Base-by-base conservation (phyloP, 1,140 invertebrate species). In the Stegodyphus dumicola region DNA sequence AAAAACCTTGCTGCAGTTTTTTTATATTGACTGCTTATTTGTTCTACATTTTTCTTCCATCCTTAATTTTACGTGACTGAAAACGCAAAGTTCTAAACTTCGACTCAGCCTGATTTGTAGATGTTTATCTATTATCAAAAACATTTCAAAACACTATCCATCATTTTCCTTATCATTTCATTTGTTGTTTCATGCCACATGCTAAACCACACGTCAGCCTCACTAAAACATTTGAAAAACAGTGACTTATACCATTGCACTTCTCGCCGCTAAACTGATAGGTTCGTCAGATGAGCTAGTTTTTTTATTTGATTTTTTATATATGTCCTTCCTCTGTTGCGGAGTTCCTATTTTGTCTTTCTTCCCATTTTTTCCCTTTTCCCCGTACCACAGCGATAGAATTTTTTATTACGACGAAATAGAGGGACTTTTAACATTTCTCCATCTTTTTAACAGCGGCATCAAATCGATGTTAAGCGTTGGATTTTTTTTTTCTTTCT, bases 381-480 rank as follows among this genome's bases (percentile, higher is more conserved):
- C n/a, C 49, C 52, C 6, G 4, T n/a, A 5, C 6, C 0, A 52
- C 56, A 60, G 15, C 56, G 56, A 15, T 60, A 60, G 9, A 60
- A 11, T 60, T 60, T 15, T 15, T 60, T 60, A 11, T 60, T 60
- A 9, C 9, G 15, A 60, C 56, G 56, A 60, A 60, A 60, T 60
- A 60, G 15, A 60, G 56, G 56, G 33, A 76, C 33, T 64, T 64
- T 77, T 77, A 77, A 77, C 64, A 77, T 77, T 77, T 67, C 64
- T 67, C 49, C 56, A 65, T 66, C 64, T 65, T 77, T 76, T 66
- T 66, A 77, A 77, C 76, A 66, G 64, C 64, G 48, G 64, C 76
- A 65, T 77, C 60, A 77, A 77, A 77, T 77, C 76, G 76, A 77
- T 77, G 76, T 66, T 77, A 77, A 77, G 54, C 56, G 56, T n/a